Percentiles rank a stretch among this genome's conserved stretches.
These are phyloP conservation scores for Pseudorasbora parva DNA, from an alignment of 2,113 vertebrate species.

Conservation along the genomic window DNA sequence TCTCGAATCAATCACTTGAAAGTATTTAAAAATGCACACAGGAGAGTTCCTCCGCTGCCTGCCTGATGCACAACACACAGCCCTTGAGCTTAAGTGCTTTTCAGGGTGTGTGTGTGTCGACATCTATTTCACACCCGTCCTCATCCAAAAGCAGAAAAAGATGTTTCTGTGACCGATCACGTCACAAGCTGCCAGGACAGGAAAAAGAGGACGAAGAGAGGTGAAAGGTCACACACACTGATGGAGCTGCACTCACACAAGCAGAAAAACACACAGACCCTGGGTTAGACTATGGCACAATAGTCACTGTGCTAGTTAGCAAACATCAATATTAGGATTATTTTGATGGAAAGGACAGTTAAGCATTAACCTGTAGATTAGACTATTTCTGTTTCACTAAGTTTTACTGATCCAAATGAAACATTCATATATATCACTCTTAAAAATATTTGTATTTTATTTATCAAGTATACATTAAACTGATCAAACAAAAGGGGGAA, in stretches of 20 bases:
- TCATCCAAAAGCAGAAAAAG: conserved; percentile 72
- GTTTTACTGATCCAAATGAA: not conserved
- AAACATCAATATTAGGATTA: conserved; percentile 67
- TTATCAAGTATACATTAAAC: not conserved
- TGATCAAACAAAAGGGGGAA: not conserved
- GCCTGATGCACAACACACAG: conserved; percentile 66
- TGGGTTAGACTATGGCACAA: not conserved
- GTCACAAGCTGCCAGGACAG: conserved; percentile 54
- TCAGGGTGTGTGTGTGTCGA: conserved; percentile 72
- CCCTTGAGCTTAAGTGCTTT: conserved; percentile 70
- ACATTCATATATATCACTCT: not conserved
- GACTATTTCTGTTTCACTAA: conserved; percentile 36
- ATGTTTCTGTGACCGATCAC: conserved; percentile 73
- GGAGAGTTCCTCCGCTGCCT: conserved; percentile 56
- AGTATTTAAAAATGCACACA: conserved; percentile 75
- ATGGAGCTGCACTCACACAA: conserved; percentile 5
- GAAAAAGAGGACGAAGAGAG: conserved; percentile 41
- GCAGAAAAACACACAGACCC: not conserved
- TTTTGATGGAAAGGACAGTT: conserved; percentile 71
- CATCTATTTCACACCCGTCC: conserved; percentile 77
- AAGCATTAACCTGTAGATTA: conserved; percentile 76
- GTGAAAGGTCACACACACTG: conserved; percentile 39
- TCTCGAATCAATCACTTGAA: conserved; percentile 73
- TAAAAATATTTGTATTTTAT: not conserved
- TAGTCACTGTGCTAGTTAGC: not conserved